These are phyloP conservation scores for Stichodactyla mertensii DNA, from an alignment of 64 coral and sea anemone genomes.

Conservation along the genomic window DNA sequence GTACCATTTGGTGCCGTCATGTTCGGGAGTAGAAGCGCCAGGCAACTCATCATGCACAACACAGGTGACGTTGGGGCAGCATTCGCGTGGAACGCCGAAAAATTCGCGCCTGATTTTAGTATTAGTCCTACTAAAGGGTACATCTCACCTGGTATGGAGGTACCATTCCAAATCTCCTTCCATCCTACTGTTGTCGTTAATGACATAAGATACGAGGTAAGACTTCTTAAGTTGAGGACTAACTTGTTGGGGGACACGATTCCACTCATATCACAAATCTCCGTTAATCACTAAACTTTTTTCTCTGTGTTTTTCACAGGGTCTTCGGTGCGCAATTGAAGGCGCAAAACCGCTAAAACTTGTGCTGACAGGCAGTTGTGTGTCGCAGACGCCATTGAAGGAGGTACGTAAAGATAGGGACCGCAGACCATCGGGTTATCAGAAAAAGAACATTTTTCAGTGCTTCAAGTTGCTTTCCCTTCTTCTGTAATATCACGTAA, in stretches of 20 bases:
- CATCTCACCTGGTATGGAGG: conserved; percentile 87
- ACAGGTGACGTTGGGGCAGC: conserved; percentile 89
- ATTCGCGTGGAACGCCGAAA: conserved; percentile 86
- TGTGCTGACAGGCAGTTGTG: conserved; percentile 88
- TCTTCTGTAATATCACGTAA: too few relatives aligned
- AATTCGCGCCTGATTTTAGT: conserved; percentile 77
- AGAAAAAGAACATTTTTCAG: too few relatives aligned
- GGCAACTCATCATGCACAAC: conserved; percentile 94
- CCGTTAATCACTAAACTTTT: not conserved
- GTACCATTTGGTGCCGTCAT: conserved; percentile 94
- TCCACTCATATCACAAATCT: not conserved
- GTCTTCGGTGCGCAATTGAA: conserved; percentile 78
- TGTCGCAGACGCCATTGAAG: conserved; percentile 86
- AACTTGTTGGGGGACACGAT: not conserved
- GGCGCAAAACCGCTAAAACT: conserved; percentile 69
- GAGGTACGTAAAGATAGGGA: conserved; percentile 53
- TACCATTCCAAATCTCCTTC: conserved; percentile 83
- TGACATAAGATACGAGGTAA: conserved; percentile 93
- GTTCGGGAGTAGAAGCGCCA: conserved; percentile 68
- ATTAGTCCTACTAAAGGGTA: conserved; percentile 81
- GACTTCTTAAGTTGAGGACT: not conserved
- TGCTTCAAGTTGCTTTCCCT: too few relatives aligned
- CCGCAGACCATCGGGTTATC: too few relatives aligned
- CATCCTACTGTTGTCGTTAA: conserved; percentile 73
- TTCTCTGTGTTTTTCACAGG: conserved; percentile 14